A percentile compares a stretch with the other conserved stretches of the same genome.
phyloP scores from a whole-genome alignment of 2,113 vertebrate genomes.

The Thalassoma bifasciatum region DNA sequence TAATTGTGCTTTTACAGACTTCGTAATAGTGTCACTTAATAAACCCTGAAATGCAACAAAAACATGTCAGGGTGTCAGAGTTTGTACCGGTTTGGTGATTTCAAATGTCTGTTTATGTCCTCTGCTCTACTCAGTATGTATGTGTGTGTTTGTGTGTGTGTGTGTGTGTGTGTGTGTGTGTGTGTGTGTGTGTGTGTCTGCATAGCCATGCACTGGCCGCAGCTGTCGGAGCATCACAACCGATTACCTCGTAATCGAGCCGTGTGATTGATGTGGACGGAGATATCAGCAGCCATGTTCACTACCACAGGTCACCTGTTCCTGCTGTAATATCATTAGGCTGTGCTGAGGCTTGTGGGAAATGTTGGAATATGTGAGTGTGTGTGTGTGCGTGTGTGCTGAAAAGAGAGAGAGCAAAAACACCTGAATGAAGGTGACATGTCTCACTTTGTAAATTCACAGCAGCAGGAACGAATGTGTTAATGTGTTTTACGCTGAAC shows the following conservation, averaged over 20 bases:
- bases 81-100: not conserved
- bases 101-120: not conserved
- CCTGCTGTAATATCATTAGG: constrained; percentile 61
- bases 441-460: constrained; percentile 7
- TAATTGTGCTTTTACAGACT: not conserved
- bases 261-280: constrained; percentile 57
- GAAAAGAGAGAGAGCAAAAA: constrained; percentile 5
- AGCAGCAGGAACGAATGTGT: not conserved
- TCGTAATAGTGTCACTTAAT: not conserved
- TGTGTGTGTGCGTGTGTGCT: not conserved
- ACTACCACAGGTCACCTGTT: constrained; percentile 62
- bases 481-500: not conserved
- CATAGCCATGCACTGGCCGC: constrained; percentile 27
- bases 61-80: not conserved
- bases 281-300: constrained; percentile 62
- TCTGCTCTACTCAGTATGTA: not conserved
- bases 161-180: constrained; percentile 11
- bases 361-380: not conserved
- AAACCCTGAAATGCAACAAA: not conserved
- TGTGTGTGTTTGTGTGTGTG: no score
- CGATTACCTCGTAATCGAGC: constrained; percentile 62
- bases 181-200: constrained; percentile 34
- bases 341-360: constrained; percentile 20
- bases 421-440: constrained; percentile 48
- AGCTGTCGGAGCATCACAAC: constrained; percentile 60